Conservation (phyloP, 2,888 invertebrate genomes). For the Cheilosia variabilis region DNA sequence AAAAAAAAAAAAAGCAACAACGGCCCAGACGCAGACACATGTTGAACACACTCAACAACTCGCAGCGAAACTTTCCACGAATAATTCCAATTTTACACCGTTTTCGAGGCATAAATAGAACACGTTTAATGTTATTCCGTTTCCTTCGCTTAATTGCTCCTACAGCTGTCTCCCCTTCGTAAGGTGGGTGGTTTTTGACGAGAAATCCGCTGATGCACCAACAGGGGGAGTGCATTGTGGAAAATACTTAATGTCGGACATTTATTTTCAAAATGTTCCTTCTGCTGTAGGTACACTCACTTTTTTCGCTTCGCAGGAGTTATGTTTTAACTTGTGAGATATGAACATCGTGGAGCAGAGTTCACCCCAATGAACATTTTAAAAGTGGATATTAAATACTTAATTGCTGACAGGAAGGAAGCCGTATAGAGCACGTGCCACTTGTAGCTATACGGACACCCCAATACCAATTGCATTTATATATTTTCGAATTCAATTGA, state of each 20-base stretch:
- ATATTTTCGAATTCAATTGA: conserved; percentile 12
- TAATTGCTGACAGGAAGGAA: conserved; percentile 74
- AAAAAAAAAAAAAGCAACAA: conserved; percentile 15
- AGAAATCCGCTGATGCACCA: conserved; percentile 11
- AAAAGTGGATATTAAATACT: conserved; percentile 73
- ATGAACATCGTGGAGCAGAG: conserved; percentile 23
- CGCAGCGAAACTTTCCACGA: conserved; percentile 67
- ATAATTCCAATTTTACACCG: conserved; percentile 57
- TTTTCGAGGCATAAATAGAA: conserved; percentile 65
- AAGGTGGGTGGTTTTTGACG: conserved; percentile 61
- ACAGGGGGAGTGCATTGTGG: conserved; percentile 28
- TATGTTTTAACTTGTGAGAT: conserved; percentile 32
- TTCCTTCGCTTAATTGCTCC: conserved; percentile 70
- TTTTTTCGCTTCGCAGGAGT: conserved; percentile 47
- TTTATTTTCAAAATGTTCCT: conserved; percentile 33
- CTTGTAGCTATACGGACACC: conserved; percentile 43
- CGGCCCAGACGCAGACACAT: conserved; percentile 64
- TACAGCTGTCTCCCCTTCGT: conserved; percentile 49
- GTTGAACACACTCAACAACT: conserved; percentile 56
- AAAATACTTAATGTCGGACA: conserved; percentile 28
- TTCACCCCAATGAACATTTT: conserved; percentile 37
- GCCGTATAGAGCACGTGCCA: conserved; percentile 45
- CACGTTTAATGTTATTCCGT: conserved; percentile 58
- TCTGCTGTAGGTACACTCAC: not conserved
- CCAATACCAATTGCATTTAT: conserved; percentile 15